Evolutionary conservation across 30 jellyfish, hydroid and myxozoan genomes (phyloP), one percentile per base, ranked within the genome.

Genomic region (Pelagia noctiluca): DNA sequence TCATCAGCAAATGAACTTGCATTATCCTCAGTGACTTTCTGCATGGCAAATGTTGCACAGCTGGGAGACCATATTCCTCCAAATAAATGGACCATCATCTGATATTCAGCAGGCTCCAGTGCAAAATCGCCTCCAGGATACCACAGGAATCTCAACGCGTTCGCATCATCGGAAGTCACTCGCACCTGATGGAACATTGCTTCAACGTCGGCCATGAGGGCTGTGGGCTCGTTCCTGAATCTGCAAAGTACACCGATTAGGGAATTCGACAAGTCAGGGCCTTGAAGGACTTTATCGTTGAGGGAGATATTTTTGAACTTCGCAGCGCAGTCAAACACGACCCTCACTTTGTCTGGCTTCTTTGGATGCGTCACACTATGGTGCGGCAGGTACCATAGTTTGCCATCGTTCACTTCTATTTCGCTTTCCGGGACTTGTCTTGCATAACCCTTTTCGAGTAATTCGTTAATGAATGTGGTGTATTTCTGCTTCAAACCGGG

Each of bases 271-370:
- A 61, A 32, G 73, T 63, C 90, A 50, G 90, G 84, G 26, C 90
- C 83, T 28, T 80, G 84, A 13, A 80, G 72, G 7, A 80, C 68
- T 0, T 35, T 30, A 22, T 49, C 52, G 31, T 86, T n/a, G 48
- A 86, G 64, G 16, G 91, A 86, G 21, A 22, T 54, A 48, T 83
- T 83, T 21, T 50, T 29, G 74, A 25, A 60, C 76, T 76, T 86
- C 29, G 91, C 91, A 11, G 96, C 79, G 30, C 89, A 72, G 81
- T 86, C 91, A 50, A 85, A 85, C 25, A 85, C 90, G 8, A 85
- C 64, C 37, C 71, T 8, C 37, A 48, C 66, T 22, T 26, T 62
- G 66, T 23, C 85, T 46, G 63, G 63, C 28, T 26, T 47, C 77
- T 46, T 63, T 0, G 80, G 46, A 22, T 70, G 38, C 38, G 36